phyloP scores from a whole-genome alignment of 2,113 vertebrate species.

The Pseudopipra pipra region DNA sequence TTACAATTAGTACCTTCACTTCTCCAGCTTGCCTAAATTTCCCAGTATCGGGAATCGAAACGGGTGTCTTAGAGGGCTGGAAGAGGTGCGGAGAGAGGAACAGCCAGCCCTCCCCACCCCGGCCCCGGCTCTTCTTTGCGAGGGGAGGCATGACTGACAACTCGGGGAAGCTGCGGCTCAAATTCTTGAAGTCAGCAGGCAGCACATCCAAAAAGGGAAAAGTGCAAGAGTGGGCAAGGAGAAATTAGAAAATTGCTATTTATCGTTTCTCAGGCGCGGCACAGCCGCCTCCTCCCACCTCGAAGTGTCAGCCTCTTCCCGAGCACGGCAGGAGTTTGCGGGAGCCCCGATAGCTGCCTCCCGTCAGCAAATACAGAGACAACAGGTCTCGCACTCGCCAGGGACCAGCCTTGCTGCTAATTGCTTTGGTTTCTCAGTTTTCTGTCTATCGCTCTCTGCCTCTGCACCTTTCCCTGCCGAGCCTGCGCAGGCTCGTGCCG shows the following conservation, averaged over 20 bases:
- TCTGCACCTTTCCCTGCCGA: neutral
- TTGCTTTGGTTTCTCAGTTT: neutral
- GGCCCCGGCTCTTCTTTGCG: neutral
- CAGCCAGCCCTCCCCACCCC: neutral
- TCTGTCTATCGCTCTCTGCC: neutral
- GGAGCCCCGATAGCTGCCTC: neutral
- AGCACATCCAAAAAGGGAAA: neutral
- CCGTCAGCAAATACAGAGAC: neutral
- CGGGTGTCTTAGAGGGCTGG: neutral
- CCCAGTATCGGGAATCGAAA: neutral
- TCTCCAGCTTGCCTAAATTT: constrained; percentile 28
- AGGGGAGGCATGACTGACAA: neutral
- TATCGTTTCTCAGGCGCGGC: neutral
- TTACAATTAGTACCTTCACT: constrained; percentile 66
- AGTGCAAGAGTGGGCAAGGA: neutral
- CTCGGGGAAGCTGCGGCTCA: neutral
- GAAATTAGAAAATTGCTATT: neutral
- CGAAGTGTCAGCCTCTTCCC: neutral
- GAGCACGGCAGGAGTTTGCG: neutral
- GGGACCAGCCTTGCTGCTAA: neutral
- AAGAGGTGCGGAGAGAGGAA: neutral
- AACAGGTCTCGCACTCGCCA: neutral
- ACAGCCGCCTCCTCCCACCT: neutral
- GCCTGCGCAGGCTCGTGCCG: neutral
- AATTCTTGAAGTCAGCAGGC: neutral